Conservation (phyloP, 2,888 invertebrate species). For the Lithophane semibrunnea region DNA sequence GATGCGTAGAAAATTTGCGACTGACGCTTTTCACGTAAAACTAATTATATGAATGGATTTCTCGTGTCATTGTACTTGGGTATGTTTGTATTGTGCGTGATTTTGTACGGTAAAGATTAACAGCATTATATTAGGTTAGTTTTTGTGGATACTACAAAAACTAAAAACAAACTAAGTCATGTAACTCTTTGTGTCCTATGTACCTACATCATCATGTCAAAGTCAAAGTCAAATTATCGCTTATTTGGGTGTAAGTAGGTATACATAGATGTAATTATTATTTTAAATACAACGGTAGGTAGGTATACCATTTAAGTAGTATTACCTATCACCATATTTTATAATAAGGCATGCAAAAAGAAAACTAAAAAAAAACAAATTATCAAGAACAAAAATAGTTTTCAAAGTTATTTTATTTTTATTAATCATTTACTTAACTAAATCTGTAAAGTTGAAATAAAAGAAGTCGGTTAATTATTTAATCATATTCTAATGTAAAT, state of each 20-base stretch:
- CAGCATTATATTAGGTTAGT: not conserved
- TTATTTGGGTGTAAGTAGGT: too few relatives aligned
- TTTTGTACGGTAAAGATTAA: not conserved
- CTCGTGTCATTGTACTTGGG: not conserved
- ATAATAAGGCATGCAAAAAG: not conserved
- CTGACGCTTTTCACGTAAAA: constrained; percentile 9
- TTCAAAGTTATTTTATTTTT: not conserved
- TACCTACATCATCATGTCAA: not conserved
- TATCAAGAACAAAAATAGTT: not conserved
- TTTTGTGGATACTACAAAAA: not conserved
- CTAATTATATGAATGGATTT: constrained; percentile 10
- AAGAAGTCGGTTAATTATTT: not conserved
- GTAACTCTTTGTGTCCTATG: not conserved
- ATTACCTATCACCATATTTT: not conserved
- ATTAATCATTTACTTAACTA: not conserved
- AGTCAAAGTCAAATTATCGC: not conserved
- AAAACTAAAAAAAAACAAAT: not conserved
- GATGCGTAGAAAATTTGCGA: constrained; percentile 3
- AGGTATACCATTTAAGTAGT: too few relatives aligned
- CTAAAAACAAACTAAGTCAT: not conserved
- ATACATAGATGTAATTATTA: not conserved
- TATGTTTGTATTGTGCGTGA: not conserved
- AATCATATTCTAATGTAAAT: not conserved
- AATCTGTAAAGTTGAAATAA: not conserved
- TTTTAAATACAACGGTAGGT: too few relatives aligned